Evolutionary conservation across 2,888 invertebrate genomes (phyloP), one percentile per base, ranked within the genome.

Genomic region (Rhorus exstirpatorius): DNA sequence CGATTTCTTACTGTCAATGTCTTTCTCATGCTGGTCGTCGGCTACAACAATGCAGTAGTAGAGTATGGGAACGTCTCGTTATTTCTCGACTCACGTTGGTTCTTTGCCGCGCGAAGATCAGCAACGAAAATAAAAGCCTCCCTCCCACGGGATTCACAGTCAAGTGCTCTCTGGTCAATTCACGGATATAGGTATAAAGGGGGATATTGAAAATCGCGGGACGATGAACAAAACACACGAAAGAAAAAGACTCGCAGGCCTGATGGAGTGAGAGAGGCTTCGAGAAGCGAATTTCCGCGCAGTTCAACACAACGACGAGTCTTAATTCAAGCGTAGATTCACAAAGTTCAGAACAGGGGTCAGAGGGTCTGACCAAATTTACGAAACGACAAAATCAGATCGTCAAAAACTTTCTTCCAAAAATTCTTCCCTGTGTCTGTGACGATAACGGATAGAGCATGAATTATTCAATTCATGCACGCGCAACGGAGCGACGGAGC

Each of bases 391-490:
- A 12, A 60, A 67, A 70, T 44, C 76, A 38, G 21, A 53, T 63
- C 26, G 21, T 55, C 49, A 46, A 67, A 24, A 35, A 72, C 17
- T 61, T 75, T 51, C 55, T 65, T 58, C 70, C 72, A 80, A 81
- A 55, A 83, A 80, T 79, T n/a, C n/a, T n/a, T n/a, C n/a, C n/a
- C 80, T 55, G 65, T 82, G 65, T 76, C 70, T 51, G 74, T 72
- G 65, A 38, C 79, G 51, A n/a, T n/a, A n/a, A 80, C 58, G 58
- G 49, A 58, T 26, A n/a, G 60, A 49, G 46, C 41, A 78, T 86
- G 83, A 86, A 85, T 86, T 81, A 86, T 86, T 86, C 81, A 84
- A 74, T 60, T n/a, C 60, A n/a, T 26, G 61, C 67, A 76, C n/a
- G n/a, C 35, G 51, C 58, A 53, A 67, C 51, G 6, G 49, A 72